These are phyloP conservation scores for Drosophila atroscutellata DNA, from an alignment of 2,888 invertebrate species.

Conservation along the genomic window DNA sequence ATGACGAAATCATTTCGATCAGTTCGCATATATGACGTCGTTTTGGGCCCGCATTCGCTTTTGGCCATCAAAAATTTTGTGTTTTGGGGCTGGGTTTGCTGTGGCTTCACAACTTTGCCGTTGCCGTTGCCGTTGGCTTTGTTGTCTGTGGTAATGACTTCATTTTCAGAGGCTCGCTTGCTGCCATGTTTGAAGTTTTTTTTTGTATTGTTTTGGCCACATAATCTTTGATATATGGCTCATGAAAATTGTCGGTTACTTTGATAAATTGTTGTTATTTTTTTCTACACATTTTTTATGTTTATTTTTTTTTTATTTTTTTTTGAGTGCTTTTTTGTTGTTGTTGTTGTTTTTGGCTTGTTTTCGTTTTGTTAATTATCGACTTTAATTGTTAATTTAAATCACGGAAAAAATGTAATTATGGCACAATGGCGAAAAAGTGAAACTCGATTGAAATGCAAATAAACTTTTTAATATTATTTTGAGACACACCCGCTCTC, in stretches of 20 bases:
- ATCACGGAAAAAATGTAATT: slow-evolving; percentile 40
- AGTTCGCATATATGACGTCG: slow-evolving; percentile 50
- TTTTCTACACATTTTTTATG: slow-evolving; percentile 24
- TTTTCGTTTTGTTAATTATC: slow-evolving; percentile 73
- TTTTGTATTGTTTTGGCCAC: slow-evolving; percentile 36
- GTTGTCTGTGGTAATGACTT: slow-evolving; percentile 74
- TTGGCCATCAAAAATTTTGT: slow-evolving; percentile 3
- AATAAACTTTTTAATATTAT: no score
- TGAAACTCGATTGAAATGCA: slow-evolving; percentile 65
- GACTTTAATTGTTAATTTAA: slow-evolving; percentile 72
- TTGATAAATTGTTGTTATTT: slow-evolving; percentile 62
- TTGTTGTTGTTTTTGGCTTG: slow-evolving; percentile 27
- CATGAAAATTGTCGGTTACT: slow-evolving; percentile 47
- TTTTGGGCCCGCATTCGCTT: slow-evolving; percentile 9
- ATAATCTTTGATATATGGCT: slow-evolving; percentile 47
- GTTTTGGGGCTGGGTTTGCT: slow-evolving; percentile 2
- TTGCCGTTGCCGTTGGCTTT: slow-evolving; percentile 26
- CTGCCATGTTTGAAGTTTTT: slow-evolving; percentile 20
- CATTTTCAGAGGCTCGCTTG: slow-evolving; percentile 38
- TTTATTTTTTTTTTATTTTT: background rate
- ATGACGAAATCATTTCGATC: slow-evolving; percentile 63
- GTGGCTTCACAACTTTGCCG: background rate
- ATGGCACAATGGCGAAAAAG: slow-evolving; percentile 60
- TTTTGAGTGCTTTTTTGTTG: slow-evolving; percentile 4
- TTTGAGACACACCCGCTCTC: slow-evolving; percentile 8